A percentile compares a stretch with the other conserved stretches of the same genome.
Conservation (phyloP, 2,113 vertebrate genomes). For the Erythrolamprus reginae region DNA sequence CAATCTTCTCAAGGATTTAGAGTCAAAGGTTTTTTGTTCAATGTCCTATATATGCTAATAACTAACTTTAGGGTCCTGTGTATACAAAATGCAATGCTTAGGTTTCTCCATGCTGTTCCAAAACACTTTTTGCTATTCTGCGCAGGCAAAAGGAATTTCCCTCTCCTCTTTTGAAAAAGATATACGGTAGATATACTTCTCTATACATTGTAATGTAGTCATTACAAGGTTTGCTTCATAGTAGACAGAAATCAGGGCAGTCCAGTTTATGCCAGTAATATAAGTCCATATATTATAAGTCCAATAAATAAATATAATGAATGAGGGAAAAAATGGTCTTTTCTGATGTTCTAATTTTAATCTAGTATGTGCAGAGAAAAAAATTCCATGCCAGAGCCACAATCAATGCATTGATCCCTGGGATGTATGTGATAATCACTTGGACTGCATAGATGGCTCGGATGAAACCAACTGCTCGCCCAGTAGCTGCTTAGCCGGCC, state of each 20-base stretch:
- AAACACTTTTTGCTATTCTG: not conserved
- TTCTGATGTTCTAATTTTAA: not conserved
- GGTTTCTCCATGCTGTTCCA: not conserved
- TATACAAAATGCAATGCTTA: not conserved
- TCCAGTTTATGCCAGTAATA: not conserved
- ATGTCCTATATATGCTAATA: not conserved
- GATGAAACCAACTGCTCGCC: constrained; percentile 72
- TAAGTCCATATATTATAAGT: too few relatives aligned
- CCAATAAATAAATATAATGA: too few relatives aligned
- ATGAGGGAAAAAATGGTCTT: too few relatives aligned
- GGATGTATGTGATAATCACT: constrained; percentile 70
- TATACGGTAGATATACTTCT: not conserved
- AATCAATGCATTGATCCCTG: constrained; percentile 67
- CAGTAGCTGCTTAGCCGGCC: constrained; percentile 68
- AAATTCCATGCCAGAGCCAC: constrained; percentile 71
- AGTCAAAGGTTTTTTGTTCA: not conserved
- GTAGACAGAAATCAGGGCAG: not conserved
- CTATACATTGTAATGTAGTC: too few relatives aligned
- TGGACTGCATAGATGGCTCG: constrained; percentile 74
- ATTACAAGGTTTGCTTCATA: not conserved
- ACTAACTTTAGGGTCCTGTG: not conserved
- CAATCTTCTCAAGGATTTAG: not conserved
- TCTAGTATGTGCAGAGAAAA: constrained; percentile 65
- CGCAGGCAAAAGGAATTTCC: not conserved
- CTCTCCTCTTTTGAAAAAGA: not conserved